phyloP scores from a whole-genome alignment of 2,113 vertebrate species.

The Pygoscelis adeliae region DNA sequence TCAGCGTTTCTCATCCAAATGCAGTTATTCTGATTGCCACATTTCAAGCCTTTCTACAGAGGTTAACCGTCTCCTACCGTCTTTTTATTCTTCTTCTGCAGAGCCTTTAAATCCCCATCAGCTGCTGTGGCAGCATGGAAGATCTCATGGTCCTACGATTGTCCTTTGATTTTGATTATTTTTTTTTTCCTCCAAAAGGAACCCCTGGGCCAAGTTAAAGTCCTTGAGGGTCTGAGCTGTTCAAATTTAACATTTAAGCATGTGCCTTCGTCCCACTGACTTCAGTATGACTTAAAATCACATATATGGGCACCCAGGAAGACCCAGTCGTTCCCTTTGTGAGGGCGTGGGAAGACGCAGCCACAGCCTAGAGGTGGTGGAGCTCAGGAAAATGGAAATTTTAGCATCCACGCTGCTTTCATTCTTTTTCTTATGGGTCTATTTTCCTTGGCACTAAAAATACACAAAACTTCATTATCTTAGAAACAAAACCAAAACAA shows the following conservation, averaged over 20 bases:
- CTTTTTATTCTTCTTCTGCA: neutral
- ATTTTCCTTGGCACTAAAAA: slow-evolving; percentile 7
- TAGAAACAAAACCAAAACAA: slow-evolving; percentile 13
- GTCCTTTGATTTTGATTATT: neutral
- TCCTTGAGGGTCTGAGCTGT: neutral
- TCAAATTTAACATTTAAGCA: neutral
- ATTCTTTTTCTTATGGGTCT: neutral
- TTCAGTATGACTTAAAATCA: neutral
- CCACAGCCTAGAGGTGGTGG: neutral
- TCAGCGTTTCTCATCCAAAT: neutral
- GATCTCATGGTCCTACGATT: neutral
- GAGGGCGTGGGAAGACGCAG: neutral
- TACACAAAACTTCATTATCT: neutral
- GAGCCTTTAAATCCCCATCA: neutral
- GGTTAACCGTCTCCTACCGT: neutral
- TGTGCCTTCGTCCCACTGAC: neutral
- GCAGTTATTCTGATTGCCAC: neutral
- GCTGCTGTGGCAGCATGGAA: neutral
- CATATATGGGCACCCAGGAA: neutral
- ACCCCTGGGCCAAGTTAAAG: neutral
- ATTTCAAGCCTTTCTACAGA: neutral
- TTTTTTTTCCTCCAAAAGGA: neutral
- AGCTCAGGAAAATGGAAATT: neutral
- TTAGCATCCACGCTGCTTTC: neutral
- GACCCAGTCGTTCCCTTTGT: neutral